Conservation (phyloP, 2,113 vertebrate species). For the Poeciliopsis prolifica region DNA sequence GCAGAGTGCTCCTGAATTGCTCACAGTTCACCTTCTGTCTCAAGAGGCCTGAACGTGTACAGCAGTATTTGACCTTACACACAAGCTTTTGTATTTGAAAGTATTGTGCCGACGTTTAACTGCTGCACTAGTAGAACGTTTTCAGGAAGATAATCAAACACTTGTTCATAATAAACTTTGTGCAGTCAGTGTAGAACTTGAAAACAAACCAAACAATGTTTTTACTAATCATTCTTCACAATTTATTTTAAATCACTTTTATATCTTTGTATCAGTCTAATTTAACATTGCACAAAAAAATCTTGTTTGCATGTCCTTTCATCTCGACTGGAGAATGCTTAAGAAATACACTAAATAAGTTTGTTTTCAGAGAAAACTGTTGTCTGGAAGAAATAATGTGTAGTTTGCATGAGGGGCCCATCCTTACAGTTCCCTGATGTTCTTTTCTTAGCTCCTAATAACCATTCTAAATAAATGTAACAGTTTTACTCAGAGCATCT, state of each 20-base stretch:
- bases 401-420: background rate
- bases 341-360: too few species aligned
- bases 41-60: constrained; percentile 30
- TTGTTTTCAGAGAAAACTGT: too few species aligned
- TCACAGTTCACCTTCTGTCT: constrained; percentile 44
- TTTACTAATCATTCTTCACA: background rate
- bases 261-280: background rate
- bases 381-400: background rate
- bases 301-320: too few species aligned
- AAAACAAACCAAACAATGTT: background rate
- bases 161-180: background rate
- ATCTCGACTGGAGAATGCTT: too few species aligned
- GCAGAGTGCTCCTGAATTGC: constrained; percentile 47
- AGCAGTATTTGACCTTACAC: constrained; percentile 8
- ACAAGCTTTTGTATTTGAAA: background rate
- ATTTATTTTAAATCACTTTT: background rate
- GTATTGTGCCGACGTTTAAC: background rate
- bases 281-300: too few species aligned
- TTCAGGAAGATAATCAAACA: background rate
- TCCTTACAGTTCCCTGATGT: background rate
- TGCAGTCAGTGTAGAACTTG: background rate
- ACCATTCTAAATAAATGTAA: constrained; percentile 17
- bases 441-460: constrained; percentile 12
- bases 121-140: background rate
- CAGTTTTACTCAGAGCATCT: constrained; percentile 25